A percentile compares a stretch with the other conserved stretches of the same genome.
phyloP scores from a whole-genome alignment of 2,113 vertebrate genomes.

The Empidonax traillii region DNA sequence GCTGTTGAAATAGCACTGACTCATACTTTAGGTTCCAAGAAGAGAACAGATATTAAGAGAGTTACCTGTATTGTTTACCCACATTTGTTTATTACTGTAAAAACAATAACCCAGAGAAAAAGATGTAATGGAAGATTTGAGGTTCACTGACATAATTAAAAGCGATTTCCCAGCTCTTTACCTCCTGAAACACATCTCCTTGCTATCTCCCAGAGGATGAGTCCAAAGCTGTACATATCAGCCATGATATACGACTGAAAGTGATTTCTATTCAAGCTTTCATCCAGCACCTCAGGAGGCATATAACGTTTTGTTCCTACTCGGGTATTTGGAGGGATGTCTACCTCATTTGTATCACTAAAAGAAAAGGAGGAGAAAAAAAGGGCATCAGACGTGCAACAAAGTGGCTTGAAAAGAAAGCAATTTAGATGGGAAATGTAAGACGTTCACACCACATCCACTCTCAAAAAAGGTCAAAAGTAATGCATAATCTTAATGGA shows the following conservation, averaged over 20 bases:
- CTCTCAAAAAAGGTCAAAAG: not conserved
- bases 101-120: not conserved
- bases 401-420: not conserved
- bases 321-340: conserved; percentile 93
- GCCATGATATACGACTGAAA: conserved; percentile 99
- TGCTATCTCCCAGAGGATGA: conserved; percentile 96
- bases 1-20: not conserved
- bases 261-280: conserved; percentile 91
- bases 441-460: not conserved
- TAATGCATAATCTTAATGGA: not conserved
- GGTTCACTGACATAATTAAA: not conserved
- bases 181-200: conserved; percentile 94
- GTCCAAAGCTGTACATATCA: conserved; percentile 98
- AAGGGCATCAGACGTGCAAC: not conserved
- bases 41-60: not conserved
- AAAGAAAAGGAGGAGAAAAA: not conserved
- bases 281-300: conserved; percentile 95
- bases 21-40: not conserved
- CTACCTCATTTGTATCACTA: conserved; percentile 96
- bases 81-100: not conserved
- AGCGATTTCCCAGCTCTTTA: conserved; percentile 49
- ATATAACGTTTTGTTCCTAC: conserved; percentile 98
- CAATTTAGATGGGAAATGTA: not conserved
- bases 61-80: not conserved
- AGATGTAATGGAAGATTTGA: not conserved